Conservation (phyloP, 2,113 vertebrate species). For the Daboia siamensis region DNA sequence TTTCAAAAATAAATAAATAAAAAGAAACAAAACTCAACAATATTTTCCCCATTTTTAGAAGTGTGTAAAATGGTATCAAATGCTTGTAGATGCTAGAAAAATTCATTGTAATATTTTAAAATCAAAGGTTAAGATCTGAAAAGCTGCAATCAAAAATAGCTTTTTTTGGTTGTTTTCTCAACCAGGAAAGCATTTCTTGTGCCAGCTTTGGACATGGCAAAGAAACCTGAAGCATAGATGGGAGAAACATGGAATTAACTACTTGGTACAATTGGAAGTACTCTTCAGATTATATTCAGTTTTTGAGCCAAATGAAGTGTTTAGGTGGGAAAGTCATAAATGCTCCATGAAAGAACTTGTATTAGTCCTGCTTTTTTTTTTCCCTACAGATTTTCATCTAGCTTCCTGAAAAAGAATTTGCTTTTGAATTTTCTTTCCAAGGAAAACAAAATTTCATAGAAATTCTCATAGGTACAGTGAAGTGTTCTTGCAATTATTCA, state of each 20-base stretch:
- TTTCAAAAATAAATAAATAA: background rate
- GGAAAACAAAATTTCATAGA: background rate
- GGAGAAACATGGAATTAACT: background rate
- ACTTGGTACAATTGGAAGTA: background rate
- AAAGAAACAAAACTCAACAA: rapidly evolving
- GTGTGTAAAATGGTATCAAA: background rate
- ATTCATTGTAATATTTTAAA: background rate
- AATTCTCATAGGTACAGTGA: background rate
- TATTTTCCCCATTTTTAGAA: background rate
- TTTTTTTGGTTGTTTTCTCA: background rate
- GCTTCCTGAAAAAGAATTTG: background rate
- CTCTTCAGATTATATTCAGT: background rate
- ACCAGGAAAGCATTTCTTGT: background rate
- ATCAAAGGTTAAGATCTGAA: background rate
- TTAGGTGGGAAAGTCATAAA: background rate
- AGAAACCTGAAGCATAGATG: background rate
- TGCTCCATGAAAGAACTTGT: background rate
- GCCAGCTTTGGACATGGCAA: background rate
- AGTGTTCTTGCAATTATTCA: background rate
- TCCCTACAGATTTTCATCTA: background rate
- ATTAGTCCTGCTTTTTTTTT: background rate
- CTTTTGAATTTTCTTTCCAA: background rate
- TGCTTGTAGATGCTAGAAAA: constrained; percentile 1
- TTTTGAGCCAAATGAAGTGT: background rate
- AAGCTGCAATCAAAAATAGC: background rate